Percentiles rank a stretch among this genome's conserved stretches.
These are phyloP conservation scores for Drosophila pallidifrons DNA, from an alignment of 1,140 invertebrate genomes.

Conservation along the genomic window DNA sequence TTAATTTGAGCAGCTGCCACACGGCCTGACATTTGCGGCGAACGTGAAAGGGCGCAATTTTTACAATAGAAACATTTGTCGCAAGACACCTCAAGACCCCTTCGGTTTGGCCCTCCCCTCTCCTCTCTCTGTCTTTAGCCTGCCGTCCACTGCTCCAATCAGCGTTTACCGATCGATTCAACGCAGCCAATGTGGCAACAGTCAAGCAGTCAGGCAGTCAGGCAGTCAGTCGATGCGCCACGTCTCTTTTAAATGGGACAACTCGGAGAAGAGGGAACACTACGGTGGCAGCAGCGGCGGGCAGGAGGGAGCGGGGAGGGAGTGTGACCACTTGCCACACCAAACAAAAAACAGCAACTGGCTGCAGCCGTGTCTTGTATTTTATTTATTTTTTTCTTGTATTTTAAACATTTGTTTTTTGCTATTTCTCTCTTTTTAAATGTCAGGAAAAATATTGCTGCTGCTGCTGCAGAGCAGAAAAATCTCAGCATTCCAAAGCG, in stretches of 20 bases:
- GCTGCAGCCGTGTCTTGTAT: constrained; percentile 2
- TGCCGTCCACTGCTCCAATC: constrained; percentile 13
- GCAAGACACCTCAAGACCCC: constrained; percentile 30
- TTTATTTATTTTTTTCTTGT: neutral
- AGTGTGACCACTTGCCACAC: constrained; percentile 59
- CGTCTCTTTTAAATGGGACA: constrained; percentile 64
- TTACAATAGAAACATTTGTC: constrained; percentile 59
- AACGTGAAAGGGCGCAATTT: constrained; percentile 59
- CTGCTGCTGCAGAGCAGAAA: neutral
- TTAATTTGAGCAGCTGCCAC: constrained; percentile 54
- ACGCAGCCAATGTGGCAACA: constrained; percentile 47
- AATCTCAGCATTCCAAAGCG: constrained; percentile 49
- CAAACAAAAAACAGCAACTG: constrained; percentile 21
- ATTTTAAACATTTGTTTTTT: neutral
- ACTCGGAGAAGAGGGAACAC: constrained; percentile 29
- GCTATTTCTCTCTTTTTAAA: constrained; percentile 42
- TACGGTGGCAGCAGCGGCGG: neutral
- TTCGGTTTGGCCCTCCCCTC: neutral
- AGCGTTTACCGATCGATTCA: constrained; percentile 34
- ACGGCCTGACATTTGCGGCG: constrained; percentile 48
- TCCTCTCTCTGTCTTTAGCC: neutral
- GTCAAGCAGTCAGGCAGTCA: constrained; percentile 1
- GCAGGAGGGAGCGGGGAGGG: neutral
- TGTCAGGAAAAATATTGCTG: constrained; percentile 59
- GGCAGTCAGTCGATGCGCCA: constrained; percentile 43